A percentile compares a stretch with the other conserved stretches of the same genome.
These are phyloP conservation scores for Eleginops maclovinus DNA, from an alignment of 2,113 vertebrate genomes.

Conservation along the genomic window DNA sequence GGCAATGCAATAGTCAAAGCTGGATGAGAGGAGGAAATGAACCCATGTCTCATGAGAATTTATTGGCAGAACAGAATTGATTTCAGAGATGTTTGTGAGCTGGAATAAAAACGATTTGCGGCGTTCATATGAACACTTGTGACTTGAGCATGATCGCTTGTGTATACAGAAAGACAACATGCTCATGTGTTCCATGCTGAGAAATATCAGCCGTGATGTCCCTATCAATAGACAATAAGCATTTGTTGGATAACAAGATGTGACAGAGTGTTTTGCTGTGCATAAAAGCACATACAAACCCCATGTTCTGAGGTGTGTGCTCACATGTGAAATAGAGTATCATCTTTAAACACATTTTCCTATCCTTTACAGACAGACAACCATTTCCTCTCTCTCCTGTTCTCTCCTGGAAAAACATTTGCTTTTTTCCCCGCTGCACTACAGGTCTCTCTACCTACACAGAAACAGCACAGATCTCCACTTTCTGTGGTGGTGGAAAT, in stretches of 20 bases:
- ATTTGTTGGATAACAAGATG: background rate
- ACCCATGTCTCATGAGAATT: background rate
- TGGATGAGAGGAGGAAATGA: background rate
- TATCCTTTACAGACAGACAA: background rate
- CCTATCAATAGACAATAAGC: background rate
- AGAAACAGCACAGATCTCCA: constrained; percentile 12
- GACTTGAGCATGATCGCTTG: background rate
- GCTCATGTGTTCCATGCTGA: background rate
- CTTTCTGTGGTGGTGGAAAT: constrained; percentile 16
- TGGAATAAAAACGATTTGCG: background rate
- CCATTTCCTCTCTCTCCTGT: background rate
- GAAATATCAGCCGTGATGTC: background rate
- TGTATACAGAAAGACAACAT: background rate
- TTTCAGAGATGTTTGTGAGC: background rate
- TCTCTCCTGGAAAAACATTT: background rate
- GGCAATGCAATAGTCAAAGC: background rate
- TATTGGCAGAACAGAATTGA: constrained; percentile 2
- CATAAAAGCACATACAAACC: too few species aligned
- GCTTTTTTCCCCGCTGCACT: background rate
- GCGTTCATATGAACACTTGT: background rate
- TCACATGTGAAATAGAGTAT: background rate
- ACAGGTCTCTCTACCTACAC: constrained; percentile 13
- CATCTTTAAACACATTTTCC: constrained; percentile 11
- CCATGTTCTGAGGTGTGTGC: background rate
- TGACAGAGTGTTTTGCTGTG: too few species aligned